Evolutionary conservation across 2,113 vertebrate genomes (phyloP).

Genomic region (Trematocara variabile): DNA sequence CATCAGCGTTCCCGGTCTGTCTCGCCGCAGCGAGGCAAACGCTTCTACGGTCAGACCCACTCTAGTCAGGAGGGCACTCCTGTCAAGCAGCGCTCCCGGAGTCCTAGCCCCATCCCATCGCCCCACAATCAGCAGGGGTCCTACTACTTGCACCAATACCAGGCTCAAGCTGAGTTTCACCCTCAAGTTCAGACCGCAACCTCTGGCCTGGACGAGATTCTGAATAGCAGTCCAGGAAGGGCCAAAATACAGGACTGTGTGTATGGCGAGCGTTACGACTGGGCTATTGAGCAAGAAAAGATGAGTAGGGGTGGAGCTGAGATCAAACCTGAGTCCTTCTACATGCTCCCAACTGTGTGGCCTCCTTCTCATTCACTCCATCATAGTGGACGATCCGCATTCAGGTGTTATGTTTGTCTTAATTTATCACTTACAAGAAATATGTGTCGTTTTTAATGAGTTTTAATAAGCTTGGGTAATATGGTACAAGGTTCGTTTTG

Average conservation of each 20-base stretch:
- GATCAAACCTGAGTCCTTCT: slow-evolving; percentile 71
- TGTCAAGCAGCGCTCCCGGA: slow-evolving; percentile 79
- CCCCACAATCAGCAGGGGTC: slow-evolving; percentile 62
- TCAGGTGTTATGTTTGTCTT: slow-evolving; percentile 49
- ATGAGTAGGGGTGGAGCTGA: slow-evolving; percentile 6
- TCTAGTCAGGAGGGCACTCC: slow-evolving; percentile 74
- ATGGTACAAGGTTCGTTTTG: not conserved
- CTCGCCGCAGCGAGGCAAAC: slow-evolving; percentile 87
- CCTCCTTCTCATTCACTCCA: slow-evolving; percentile 75
- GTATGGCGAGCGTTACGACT: slow-evolving; percentile 32
- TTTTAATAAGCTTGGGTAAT: not conserved
- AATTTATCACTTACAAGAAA: not conserved
- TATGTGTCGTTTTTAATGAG: not conserved
- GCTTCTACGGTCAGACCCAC: slow-evolving; percentile 78
- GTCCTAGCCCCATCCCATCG: slow-evolving; percentile 86
- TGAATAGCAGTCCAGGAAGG: slow-evolving; percentile 72
- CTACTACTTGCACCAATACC: slow-evolving; percentile 49
- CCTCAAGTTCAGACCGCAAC: slow-evolving; percentile 17
- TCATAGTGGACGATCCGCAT: slow-evolving; percentile 60
- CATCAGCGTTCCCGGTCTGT: slow-evolving; percentile 87
- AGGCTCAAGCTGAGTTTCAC: slow-evolving; percentile 60
- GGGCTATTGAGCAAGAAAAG: slow-evolving; percentile 33
- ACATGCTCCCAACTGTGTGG: slow-evolving; percentile 82
- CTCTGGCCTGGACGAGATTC: slow-evolving; percentile 78
- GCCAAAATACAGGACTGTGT: slow-evolving; percentile 71